A percentile compares a stretch with the other conserved stretches of the same genome.
phyloP scores from a whole-genome alignment of 2,888 invertebrate genomes.

The Panzeria rudis region DNA sequence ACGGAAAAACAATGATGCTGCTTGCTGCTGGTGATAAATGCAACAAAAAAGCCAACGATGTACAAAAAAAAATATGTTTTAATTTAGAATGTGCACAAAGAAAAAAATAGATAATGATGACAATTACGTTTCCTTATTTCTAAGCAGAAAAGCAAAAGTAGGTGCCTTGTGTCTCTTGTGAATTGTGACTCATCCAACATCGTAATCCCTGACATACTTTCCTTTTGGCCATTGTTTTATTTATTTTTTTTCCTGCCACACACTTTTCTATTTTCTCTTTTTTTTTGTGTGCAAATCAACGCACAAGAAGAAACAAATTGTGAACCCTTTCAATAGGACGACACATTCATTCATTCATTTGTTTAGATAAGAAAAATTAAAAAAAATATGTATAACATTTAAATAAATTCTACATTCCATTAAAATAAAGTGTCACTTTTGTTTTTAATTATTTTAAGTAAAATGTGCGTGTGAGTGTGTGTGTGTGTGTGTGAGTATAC shows the following conservation, averaged over 20 bases:
- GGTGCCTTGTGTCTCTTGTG: constrained; percentile 28
- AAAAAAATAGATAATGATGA: neutral
- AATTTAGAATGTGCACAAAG: constrained; percentile 30
- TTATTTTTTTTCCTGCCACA: no score
- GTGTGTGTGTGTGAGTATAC: no score
- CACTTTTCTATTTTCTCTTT: neutral
- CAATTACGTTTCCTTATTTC: neutral
- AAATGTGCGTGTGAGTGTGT: no score
- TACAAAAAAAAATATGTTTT: no score
- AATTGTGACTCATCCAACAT: constrained; percentile 35
- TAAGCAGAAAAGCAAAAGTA: constrained; percentile 19
- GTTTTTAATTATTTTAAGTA: neutral
- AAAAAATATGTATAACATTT: no score
- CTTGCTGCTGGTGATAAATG: neutral
- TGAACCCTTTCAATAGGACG: constrained; percentile 16
- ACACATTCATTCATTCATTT: neutral
- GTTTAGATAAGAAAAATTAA: neutral
- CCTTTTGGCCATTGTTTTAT: neutral
- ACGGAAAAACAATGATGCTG: neutral
- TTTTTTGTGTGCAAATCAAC: constrained; percentile 23
- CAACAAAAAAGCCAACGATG: no score
- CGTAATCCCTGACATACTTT: constrained; percentile 67
- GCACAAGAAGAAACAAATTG: neutral
- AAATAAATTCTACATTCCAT: no score
- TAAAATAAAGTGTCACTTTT: constrained; percentile 1